Evolutionary conservation across 2,888 invertebrate genomes (phyloP), one percentile per base, ranked within the genome.

Genomic region (Notocelia uddmanniana): DNA sequence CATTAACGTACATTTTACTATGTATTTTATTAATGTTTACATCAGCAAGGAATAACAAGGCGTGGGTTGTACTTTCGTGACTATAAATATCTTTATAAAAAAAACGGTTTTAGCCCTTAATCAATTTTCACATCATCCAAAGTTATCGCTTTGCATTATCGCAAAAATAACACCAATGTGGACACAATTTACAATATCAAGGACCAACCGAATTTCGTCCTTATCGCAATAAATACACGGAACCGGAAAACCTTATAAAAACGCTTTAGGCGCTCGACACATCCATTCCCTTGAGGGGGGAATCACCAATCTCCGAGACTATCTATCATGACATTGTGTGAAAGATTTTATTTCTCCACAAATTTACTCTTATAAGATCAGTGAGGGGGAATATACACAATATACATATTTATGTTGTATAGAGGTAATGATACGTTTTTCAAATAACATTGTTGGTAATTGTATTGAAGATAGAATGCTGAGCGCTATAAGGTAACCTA

Each of bases 291-390:
- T 23, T 23, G 37, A 26, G 45, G n/a, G 59, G 58, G 60, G 45
- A 48, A 45, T 45, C 45, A 45, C 60, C 60, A 26, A 45, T 60
- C 60, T 60, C 60, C n/a, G 45, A 60, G 60, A 60, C 60, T 26
- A 60, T 60, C 60, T 18, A 60, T 60, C 60, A 60, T 48, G 60
- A 5, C 60, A 60, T 60, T 60, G 26, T 60, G 45, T 60, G 26
- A 45, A 60, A 60, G 45, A 45, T 45, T 45, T 45, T 60, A 9
- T n/a, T 37, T 41, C 23, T 23, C 45, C 60, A 45, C 60, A 23
- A 60, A 60, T 41, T 45, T 60, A 60, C 60, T 60, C 45, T 26
- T 45, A 23, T 23, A 45, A 60, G 60, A 60, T 60, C 60, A 41
- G 59, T n/a, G 41, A 31, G 59, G 11, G 3, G 13, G 23, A 23